These are phyloP conservation scores for Malthinus flaveolus DNA, from an alignment of 2,888 invertebrate species.

Conservation along the genomic window DNA sequence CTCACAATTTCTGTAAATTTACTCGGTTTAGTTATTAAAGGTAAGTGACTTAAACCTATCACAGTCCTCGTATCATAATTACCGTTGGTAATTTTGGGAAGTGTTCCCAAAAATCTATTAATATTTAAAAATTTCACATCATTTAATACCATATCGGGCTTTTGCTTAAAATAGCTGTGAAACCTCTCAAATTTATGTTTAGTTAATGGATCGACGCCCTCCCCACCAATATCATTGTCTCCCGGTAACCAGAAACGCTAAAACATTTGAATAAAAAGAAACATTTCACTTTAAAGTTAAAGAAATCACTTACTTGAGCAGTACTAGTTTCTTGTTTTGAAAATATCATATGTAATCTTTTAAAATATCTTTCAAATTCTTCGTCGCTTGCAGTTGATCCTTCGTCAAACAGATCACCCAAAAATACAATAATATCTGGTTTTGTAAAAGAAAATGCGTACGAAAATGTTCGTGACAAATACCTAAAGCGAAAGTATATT, in stretches of 20 bases:
- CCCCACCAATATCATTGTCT: conserved; percentile 98
- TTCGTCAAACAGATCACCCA: conserved; percentile 96
- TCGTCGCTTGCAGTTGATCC: conserved; percentile 74
- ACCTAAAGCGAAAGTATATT: conserved; percentile 62
- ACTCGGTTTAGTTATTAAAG: conserved; percentile 61
- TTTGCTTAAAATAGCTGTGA: conserved; percentile 72
- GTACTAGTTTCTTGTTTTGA: conserved; percentile 43
- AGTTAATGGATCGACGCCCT: conserved; percentile 71
- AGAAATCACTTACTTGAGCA: conserved; percentile 48
- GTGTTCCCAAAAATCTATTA: conserved; percentile 68
- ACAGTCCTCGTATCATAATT: conserved; percentile 52
- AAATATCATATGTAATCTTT: conserved; percentile 73
- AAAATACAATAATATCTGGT: conserved; percentile 84
- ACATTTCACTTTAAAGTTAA: conserved; percentile 9
- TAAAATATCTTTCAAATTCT: conserved; percentile 75
- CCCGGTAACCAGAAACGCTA: conserved; percentile 89
- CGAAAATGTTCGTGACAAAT: conserved; percentile 76
- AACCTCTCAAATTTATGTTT: conserved; percentile 73
- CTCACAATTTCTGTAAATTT: conserved; percentile 59
- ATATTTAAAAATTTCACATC: conserved; percentile 75
- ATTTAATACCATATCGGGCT: conserved; percentile 63
- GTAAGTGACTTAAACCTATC: conserved; percentile 76
- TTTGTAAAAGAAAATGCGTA: conserved; percentile 70
- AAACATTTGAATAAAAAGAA: conserved; percentile 34
- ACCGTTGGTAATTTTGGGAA: conserved; percentile 59